phyloP scores from a whole-genome alignment of 2,113 vertebrate genomes.

The Thinocorus orbignyianus region DNA sequence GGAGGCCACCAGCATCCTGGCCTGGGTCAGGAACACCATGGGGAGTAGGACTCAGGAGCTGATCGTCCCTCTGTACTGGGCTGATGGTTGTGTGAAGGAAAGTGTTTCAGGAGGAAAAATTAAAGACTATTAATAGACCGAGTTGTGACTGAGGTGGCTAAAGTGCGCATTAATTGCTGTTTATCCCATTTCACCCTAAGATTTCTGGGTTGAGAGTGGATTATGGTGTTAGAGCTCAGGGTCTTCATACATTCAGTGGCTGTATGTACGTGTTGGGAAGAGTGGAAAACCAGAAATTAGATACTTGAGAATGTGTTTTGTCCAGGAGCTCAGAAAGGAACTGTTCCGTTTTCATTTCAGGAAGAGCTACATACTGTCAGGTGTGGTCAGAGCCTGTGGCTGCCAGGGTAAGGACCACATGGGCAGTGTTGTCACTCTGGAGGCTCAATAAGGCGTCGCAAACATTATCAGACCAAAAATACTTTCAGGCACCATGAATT shows the following conservation, averaged over 20 bases:
- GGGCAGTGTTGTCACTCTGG: neutral
- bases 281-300: neutral
- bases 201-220: neutral
- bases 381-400: neutral
- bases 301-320: neutral
- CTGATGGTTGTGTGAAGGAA: no score
- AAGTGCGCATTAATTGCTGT: neutral
- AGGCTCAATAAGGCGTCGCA: neutral
- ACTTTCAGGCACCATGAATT: neutral
- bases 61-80: no score
- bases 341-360: no score
- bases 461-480: neutral
- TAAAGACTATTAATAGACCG: neutral
- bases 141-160: neutral
- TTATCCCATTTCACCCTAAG: neutral
- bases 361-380: neutral
- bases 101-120: neutral
- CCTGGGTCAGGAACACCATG: no score
- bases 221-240: neutral
- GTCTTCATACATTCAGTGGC: no score
- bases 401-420: neutral
- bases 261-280: no score
- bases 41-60: no score
- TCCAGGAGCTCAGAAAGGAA: neutral
- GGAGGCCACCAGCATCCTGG: no score